Evolutionary conservation across 2,888 invertebrate genomes (phyloP), one percentile per base, ranked within the genome.

Genomic region (Hermaeophaga mercurialis): DNA sequence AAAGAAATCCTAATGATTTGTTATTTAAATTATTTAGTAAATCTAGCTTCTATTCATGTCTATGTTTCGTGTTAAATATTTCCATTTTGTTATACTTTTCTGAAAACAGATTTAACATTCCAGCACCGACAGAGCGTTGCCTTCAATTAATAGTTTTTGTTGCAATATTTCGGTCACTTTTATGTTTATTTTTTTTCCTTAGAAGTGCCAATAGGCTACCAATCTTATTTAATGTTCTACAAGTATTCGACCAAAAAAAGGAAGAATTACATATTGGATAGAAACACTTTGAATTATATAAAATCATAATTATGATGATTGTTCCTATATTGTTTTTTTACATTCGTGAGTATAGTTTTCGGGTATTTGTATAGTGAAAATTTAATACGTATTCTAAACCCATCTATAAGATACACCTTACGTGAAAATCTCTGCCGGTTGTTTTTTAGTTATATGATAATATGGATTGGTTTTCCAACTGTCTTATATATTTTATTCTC

Each of bases 191-290:
- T 8, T 31, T 12, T 19, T 46, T 33, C 9, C 4, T 31, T 1
- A n/a, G 4, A 8, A 31, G 12, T 8, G 17, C 31, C 7, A 46
- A 46, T 7, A n/a, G 11, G n/a, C 19, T 33, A 1, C 31, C 46
- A 7, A 18, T 9, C 19, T 33, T 46, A 18, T 33, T 46, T 9
- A 33, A 31, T 8, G 11, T 46, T 11, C 12, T 46, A 14, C 31
- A 46, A 12, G 3, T 17, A 2, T 46, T 22, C 7, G 46, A 46
- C 33, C 31, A 46, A 8, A 17, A 33, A 19, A 31, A 33, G 11
- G 7, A 19, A 12, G 11, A 33, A 8, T 33, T 33, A 18, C 7
- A 8, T 2, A 5, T 31, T 3, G 46, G 12, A 2, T 19, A 33
- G 12, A 33, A 34, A 5, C 11, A 9, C 12, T 4, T n/a, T 6